Conservation (phyloP, 1,140 invertebrate species). For the Muscidifurax raptorellus region DNA sequence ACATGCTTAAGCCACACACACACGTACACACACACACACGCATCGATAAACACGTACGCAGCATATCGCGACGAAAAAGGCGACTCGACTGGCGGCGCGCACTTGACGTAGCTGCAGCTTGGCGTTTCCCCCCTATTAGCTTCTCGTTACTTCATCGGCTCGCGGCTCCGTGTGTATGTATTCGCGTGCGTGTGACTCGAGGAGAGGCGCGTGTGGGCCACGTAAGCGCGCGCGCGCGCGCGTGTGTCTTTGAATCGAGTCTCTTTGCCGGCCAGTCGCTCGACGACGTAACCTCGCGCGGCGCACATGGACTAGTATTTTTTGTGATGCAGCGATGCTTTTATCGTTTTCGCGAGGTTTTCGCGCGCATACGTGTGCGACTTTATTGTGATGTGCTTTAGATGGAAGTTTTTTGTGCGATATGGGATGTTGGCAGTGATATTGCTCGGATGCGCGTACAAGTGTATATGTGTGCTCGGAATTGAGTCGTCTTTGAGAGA, state of each 20-base stretch:
- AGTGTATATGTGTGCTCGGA: no score
- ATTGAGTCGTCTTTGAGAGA: no score
- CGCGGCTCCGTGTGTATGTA: constrained; percentile 19
- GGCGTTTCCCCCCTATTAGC: constrained; percentile 50
- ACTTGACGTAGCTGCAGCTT: background rate
- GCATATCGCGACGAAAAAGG: constrained; percentile 16
- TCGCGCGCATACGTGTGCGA: no score
- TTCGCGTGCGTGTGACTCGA: background rate
- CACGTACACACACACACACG: background rate
- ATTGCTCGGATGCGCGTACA: no score
- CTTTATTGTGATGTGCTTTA: no score
- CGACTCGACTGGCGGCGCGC: background rate
- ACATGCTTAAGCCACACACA: background rate
- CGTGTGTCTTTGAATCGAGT: constrained; percentile 27
- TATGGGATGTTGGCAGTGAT: no score
- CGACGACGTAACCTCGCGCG: background rate
- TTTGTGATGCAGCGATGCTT: no score
- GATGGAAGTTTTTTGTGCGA: no score
- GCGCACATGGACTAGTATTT: background rate
- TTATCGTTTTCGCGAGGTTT: background rate
- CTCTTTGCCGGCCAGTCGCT: constrained; percentile 11
- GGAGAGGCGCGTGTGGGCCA: constrained; percentile 13
- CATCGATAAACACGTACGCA: background rate
- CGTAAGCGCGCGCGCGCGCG: constrained; percentile 37
- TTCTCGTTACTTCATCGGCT: constrained; percentile 40